Base-by-base conservation (phyloP, 2,888 invertebrate genomes). In the Endotricha flammealis region DNA sequence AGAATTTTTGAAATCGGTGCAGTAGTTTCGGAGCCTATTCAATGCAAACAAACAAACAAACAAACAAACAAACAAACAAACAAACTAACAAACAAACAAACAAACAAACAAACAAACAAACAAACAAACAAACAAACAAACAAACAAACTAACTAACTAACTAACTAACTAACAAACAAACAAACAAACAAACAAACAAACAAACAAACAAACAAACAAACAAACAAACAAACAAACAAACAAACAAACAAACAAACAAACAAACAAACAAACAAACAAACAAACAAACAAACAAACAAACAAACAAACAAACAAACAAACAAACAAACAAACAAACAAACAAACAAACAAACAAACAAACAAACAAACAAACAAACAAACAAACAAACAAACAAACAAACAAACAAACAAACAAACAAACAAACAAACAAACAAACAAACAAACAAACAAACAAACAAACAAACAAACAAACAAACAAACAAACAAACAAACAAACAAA, bases 211-310 rank as follows among this genome's bases (percentile, higher is more conserved):
- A 12, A 29, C 29, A 29, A 12, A 29, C 29, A 29, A 12, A 29
- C 29, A 29, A 10, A 31, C 31, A 17, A 9, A 17, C 22, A 17
- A 17, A 20, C 31, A 31, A 17, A 20, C 17, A 20, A 9, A 31
- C 22, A 31, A 17, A 31, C 31, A 31, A 10, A 20, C 22, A 31
- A 17, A 20, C 20, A 31, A 17, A 31, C 17, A 20, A 11, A 31
- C 31, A 31, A 17, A 31, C 22, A 31, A 10, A 31, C 17, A 31
- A 17, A 31, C 17, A 20, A 10, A 31, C 31, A 17, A 17, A 31
- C 22, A 14, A 10, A 24, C 24, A 24, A 10, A 24, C 24, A 24
- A 10, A 24, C 24, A 24, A 10, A 24, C 24, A 24, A 11, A 10
- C 11, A 27, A 6, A 16, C 16, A 16, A 6, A 16, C 16, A 16